Percentiles rank a stretch among this genome's conserved stretches.
Evolutionary conservation across 2,797 vertebrate genomes (phyloP).

Genomic region (Siniperca scherzeri): DNA sequence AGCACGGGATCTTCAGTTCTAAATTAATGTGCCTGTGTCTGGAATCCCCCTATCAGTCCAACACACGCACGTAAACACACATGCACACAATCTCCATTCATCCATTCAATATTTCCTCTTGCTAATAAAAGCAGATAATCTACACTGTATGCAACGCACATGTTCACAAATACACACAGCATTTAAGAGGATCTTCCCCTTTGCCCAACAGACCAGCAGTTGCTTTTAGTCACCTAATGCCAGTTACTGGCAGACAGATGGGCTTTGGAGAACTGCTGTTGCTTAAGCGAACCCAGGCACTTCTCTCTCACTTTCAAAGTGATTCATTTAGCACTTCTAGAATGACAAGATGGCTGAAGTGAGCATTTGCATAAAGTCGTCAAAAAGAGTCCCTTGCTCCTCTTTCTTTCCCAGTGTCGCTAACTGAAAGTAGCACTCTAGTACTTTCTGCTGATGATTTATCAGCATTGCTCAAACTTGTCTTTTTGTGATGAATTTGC

Average conservation of each 20-base stretch:
- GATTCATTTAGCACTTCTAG: constrained; percentile 76
- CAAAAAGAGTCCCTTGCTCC: constrained; percentile 50
- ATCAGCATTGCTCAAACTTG: constrained; percentile 54
- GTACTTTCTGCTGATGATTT: constrained; percentile 66
- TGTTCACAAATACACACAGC: constrained; percentile 56
- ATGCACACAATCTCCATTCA: constrained; percentile 59
- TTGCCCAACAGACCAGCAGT: constrained; percentile 80
- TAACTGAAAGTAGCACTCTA: constrained; percentile 53
- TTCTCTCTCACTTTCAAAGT: constrained; percentile 77
- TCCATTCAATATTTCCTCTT: constrained; percentile 75
- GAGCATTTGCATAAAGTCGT: constrained; percentile 69
- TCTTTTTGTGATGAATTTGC: constrained; percentile 56
- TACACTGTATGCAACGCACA: constrained; percentile 42
- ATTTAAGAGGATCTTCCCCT: constrained; percentile 79
- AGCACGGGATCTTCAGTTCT: constrained; percentile 72
- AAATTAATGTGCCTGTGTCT: constrained; percentile 78
- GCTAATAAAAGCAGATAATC: constrained; percentile 76
- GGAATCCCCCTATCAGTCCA: constrained; percentile 84
- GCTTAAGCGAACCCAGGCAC: constrained; percentile 65
- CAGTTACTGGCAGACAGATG: constrained; percentile 77
- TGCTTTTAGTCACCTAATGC: constrained; percentile 81
- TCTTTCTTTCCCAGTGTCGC: constrained; percentile 18
- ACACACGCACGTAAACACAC: constrained; percentile 42
- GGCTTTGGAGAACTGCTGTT: constrained; percentile 78
- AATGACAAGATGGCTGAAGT: constrained; percentile 64